These are phyloP conservation scores for Lates calcarifer DNA, from an alignment of 2,113 vertebrate genomes.

Conservation along the genomic window DNA sequence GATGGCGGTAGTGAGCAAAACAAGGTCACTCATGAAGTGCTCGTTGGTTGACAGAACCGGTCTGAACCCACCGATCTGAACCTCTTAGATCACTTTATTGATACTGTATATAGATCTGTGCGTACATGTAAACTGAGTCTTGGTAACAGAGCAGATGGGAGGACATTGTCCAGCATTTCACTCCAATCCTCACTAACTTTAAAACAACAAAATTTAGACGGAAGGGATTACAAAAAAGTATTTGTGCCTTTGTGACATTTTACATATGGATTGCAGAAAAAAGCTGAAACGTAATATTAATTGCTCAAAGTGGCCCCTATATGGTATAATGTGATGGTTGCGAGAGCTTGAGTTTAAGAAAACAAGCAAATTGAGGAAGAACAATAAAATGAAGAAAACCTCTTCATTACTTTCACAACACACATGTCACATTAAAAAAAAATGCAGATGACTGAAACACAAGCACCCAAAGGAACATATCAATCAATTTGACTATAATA, in stretches of 20 bases:
- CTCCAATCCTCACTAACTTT: not conserved
- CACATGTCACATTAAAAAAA: not conserved
- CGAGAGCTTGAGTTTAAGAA: not conserved
- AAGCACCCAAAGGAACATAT: not conserved
- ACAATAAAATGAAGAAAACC: not conserved
- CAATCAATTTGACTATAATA: not conserved
- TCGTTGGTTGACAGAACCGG: not conserved
- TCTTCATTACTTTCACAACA: not conserved
- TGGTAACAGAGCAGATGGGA: not conserved
- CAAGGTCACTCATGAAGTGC: not conserved
- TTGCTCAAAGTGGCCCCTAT: not conserved
- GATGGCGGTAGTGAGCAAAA: conserved; percentile 28
- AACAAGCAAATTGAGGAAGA: not conserved
- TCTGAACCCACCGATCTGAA: not conserved
- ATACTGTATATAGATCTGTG: not conserved
- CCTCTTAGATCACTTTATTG: not conserved
- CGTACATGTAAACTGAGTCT: not conserved
- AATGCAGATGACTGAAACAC: not conserved
- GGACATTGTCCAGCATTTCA: too few relatives aligned
- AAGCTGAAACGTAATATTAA: too few relatives aligned
- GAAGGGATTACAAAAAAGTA: not conserved
- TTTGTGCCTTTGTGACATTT: not conserved
- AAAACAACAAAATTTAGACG: not conserved
- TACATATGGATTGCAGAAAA: not conserved
- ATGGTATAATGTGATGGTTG: not conserved